Evolutionary conservation across 2,797 vertebrate genomes (phyloP), one percentile per base, ranked within the genome.

Genomic region (Sebastes matsubarae): DNA sequence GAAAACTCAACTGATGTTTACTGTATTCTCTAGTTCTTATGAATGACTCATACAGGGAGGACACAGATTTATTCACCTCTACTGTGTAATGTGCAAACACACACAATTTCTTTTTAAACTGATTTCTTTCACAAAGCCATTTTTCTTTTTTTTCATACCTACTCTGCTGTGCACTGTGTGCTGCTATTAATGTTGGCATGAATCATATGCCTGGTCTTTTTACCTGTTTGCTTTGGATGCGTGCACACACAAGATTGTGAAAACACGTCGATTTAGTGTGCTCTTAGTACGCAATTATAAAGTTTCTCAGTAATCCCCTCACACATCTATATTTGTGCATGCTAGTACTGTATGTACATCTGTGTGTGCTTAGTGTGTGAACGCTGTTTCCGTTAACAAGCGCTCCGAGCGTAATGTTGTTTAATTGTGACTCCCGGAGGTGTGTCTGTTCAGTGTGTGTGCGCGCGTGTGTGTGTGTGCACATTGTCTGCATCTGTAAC

Each of bases 241-340:
- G 2, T 77, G 68, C 59, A 55, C 75, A 84, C 77, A 87, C 81
- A 79, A 57, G 79, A 77, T 78, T 84, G 68, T 81, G 50, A 78
- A 78, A 84, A 82, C 67, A 80, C 75, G 80, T 77, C 64, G 81
- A 55, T 72, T 70, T 55, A 20, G 59, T 46, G 75, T 63, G 75
- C 46, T 80, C 38, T 60, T 75, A 59, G 60, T 57, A 13, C 46
- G 69, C 65, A 75, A 42, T 88, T 66, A 79, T 76, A 25, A 38
- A 22, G 46, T 70, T 80, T 46, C 67, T 69, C 52, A 52, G 10
- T 79, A 72, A 81, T 82, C 89, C 63, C 59, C 50, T 67, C 61
- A 25, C 68, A 83, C 73, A 74, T 83, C 61, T 82, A 59, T 81
- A 22, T 87, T 75, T 88, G 61, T 76, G 59, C 67, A 64, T 59